A percentile compares a stretch with the other conserved stretches of the same genome.
Conservation (phyloP, 2,113 vertebrate genomes). For the Podarcis raffonei region DNA sequence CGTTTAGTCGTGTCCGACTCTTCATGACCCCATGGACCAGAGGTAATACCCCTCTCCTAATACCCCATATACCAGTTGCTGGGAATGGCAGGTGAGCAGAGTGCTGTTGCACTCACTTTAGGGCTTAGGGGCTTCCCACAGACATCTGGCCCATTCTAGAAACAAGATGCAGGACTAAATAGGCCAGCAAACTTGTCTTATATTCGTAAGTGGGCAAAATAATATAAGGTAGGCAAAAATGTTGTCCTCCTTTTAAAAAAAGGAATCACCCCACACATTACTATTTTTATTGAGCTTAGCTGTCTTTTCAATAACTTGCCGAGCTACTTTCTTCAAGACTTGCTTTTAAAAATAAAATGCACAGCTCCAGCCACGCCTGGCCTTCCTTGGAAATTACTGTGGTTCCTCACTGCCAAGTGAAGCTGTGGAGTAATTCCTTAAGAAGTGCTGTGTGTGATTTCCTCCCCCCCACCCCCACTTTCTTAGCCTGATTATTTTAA, state of each 20-base stretch:
- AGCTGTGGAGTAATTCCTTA: constrained; percentile 76
- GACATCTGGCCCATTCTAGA: not conserved
- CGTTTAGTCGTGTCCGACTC: no score
- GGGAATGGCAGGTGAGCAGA: no score
- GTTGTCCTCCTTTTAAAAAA: not conserved
- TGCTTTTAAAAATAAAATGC: constrained; percentile 15
- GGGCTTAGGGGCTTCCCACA: no score
- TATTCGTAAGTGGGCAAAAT: not conserved
- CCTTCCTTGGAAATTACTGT: constrained; percentile 27
- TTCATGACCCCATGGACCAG: no score
- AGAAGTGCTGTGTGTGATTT: constrained; percentile 64
- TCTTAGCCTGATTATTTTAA: constrained; percentile 84
- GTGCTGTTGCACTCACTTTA: no score
- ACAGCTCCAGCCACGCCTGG: not conserved
- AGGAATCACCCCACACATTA: not conserved
- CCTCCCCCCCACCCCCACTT: constrained; percentile 25
- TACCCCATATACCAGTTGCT: no score
- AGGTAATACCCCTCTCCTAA: no score
- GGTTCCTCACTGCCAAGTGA: constrained; percentile 60
- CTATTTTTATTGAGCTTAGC: constrained; percentile 3
- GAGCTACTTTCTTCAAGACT: constrained; percentile 10
- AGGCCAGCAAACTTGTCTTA: not conserved
- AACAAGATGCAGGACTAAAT: no score
- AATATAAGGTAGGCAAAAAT: not conserved
- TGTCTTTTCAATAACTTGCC: constrained; percentile 9